These are phyloP conservation scores for Neogale vison DNA, from an alignment of 2,113 vertebrate species.

Conservation along the genomic window DNA sequence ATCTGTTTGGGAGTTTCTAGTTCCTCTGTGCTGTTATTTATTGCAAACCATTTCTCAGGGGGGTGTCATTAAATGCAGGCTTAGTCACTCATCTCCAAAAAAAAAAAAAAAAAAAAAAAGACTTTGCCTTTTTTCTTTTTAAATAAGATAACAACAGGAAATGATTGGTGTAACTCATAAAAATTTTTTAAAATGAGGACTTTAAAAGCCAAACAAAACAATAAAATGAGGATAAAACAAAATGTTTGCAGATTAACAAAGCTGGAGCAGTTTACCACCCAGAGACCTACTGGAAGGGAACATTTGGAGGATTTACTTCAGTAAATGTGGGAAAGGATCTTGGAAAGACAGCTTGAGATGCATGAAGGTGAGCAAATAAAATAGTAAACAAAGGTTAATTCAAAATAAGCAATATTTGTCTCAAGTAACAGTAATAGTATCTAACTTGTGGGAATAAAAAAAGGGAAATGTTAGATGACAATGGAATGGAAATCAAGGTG, in stretches of 20 bases:
- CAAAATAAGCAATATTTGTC: not conserved
- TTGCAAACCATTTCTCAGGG: not conserved
- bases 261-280: not conserved
- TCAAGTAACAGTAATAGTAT: not conserved
- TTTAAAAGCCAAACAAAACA: not conserved
- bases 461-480: not conserved
- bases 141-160: not conserved
- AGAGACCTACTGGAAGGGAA: not conserved
- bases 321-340: not conserved
- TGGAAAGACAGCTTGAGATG: not conserved
- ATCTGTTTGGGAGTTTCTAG: not conserved
- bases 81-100: not conserved
- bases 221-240: not conserved
- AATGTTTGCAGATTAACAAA: not conserved
- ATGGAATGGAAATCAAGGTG: not conserved
- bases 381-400: not conserved
- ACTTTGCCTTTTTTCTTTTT: not conserved
- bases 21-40: not conserved
- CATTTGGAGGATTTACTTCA: not conserved
- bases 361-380: not conserved
- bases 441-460: not conserved
- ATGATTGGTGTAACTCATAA: not conserved
- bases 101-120: not conserved
- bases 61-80: not conserved
- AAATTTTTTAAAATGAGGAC: not conserved